Evolutionary conservation across 2,113 vertebrate genomes (phyloP), one percentile per base, ranked within the genome.

Genomic region (Plecturocebus donacophilus): DNA sequence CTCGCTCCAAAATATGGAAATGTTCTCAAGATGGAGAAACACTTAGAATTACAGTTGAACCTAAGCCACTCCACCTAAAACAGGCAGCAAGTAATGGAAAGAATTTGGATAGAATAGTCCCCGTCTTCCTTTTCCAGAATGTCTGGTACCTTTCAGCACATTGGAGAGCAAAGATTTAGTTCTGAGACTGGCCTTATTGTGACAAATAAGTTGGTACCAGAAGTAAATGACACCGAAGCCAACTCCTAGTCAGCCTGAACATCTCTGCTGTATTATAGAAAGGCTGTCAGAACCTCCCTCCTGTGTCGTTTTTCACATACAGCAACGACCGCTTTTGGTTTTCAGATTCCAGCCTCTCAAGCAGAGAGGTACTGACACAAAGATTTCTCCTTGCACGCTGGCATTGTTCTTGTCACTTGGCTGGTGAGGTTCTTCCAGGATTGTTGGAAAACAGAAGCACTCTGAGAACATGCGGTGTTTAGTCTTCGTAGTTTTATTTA

Each of bases 41-140:
- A 8, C 54, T 81, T 17, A 58, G 91, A 84, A 71, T 77, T 11
- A 25, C 19, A 27, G 2, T 14, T 19, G 75, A 87, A 61, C 66
- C 19, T 6, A 6, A 64, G 61, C 20, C 14, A 0, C 52, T 38
- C 47, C n/a, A 11, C 66, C 73, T 89, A 70, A 23, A 23, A 16
- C n/a, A 10, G 52, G 16, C 32, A 9, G 54, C 4, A 0, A 61
- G 58, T 20, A 3, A 1, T 1, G 5, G 30, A 16, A 47, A 71
- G 68, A 17, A 8, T 21, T 35, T 21, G 61, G 12, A 27, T 3
- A 10, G 42, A 23, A 1, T 5, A 11, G n/a, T 25, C 40, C 40
- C n/a, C 40, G 3, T 52, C 58, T 4, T 47, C 42, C 75, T 84
- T 19, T 76, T 38, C 79, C 61, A 9, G 77, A 70, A 8, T 21